A percentile compares a stretch with the other conserved stretches of the same genome.
Conservation (phyloP, 2,797 vertebrate genomes). For the Ptychobarbus kaznakovi region DNA sequence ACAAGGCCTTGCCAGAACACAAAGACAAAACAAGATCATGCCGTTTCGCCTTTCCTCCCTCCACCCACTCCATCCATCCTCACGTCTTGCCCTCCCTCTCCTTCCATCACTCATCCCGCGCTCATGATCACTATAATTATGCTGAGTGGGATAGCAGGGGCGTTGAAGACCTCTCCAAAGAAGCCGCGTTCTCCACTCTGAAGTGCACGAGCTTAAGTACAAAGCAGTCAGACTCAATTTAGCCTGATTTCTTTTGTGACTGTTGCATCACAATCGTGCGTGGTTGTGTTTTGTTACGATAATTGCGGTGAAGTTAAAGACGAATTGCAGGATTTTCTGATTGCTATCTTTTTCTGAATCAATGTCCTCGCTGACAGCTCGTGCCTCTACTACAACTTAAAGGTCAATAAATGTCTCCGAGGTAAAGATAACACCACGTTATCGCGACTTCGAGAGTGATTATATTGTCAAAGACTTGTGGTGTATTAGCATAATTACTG, state of each 20-base stretch:
- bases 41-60: conserved; percentile 53
- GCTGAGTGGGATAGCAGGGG: conserved; percentile 57
- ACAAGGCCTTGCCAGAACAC: conserved; percentile 44
- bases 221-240: conserved; percentile 47
- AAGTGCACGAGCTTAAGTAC: conserved; percentile 34
- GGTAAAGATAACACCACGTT: conserved; percentile 28
- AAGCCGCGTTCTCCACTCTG: conserved; percentile 27
- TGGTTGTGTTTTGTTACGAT: conserved; percentile 1
- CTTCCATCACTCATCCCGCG: conserved; percentile 46
- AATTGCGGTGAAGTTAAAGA: background rate
- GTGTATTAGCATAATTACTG: conserved; percentile 39
- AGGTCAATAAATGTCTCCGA: conserved; percentile 44
- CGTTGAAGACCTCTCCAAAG: conserved; percentile 51
- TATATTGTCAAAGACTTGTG: conserved; percentile 30
- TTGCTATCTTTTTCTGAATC: conserved; percentile 34
- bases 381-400: conserved; percentile 22
- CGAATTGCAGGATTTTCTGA: conserved; percentile 22
- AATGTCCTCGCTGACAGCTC: conserved; percentile 15
- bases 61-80: conserved; percentile 34
- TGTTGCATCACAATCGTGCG: conserved; percentile 30
- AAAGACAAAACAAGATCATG: conserved; percentile 48
- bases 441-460: conserved; percentile 7
- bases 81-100: conserved; percentile 5
- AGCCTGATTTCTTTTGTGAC: conserved; percentile 33
- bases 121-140: conserved; percentile 64